phyloP scores from a whole-genome alignment of 2,888 invertebrate species.

The Psococerastis gibbosa region DNA sequence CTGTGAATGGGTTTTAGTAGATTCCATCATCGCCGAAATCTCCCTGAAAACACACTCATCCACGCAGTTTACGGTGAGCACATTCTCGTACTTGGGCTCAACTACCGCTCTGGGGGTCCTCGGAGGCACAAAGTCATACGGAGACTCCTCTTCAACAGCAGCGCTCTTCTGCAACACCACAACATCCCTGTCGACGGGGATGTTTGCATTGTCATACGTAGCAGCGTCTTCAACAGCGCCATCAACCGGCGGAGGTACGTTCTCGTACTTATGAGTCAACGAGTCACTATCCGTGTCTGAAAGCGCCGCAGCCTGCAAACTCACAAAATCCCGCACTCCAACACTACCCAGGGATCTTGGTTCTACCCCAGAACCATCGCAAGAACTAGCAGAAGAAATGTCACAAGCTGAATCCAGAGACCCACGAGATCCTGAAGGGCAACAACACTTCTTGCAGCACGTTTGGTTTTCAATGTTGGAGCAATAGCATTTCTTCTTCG shows the following conservation, averaged over 20 bases:
- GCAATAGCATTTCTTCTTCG: no score
- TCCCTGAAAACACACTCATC: neutral
- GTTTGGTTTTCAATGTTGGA: no score
- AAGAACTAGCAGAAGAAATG: conserved; percentile 1
- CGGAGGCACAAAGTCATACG: neutral
- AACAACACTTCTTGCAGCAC: neutral
- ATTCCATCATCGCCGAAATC: neutral
- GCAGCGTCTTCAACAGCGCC: conserved; percentile 1
- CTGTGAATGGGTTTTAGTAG: neutral
- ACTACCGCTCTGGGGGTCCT: neutral
- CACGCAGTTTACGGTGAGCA: neutral
- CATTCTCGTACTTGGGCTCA: conserved; percentile 5
- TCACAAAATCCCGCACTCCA: neutral
- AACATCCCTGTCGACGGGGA: no score
- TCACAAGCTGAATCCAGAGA: conserved; percentile 6
- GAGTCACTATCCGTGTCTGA: neutral
- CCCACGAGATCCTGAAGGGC: neutral
- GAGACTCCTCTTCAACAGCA: neutral
- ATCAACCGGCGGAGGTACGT: neutral
- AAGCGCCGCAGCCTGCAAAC: neutral
- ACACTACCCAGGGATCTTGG: neutral
- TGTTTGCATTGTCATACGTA: no score
- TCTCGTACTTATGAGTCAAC: neutral
- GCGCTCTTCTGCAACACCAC: neutral
- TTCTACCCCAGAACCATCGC: neutral